A percentile compares a stretch with the other conserved stretches of the same genome.
Conservation (phyloP, 2,113 vertebrate genomes). For the Excalfactoria chinensis region DNA sequence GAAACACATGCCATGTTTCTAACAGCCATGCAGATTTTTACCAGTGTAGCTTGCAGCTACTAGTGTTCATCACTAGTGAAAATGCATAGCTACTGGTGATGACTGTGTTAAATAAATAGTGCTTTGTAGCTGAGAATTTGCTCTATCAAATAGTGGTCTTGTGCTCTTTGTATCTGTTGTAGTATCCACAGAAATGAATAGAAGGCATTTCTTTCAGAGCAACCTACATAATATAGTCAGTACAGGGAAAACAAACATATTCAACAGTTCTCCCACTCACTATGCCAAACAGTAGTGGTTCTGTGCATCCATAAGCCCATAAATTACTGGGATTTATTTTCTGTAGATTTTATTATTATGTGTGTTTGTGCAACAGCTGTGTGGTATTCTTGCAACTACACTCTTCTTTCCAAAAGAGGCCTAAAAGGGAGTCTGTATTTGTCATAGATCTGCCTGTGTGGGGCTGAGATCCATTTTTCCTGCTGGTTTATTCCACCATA, state of each 20-base stretch:
- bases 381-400: background rate
- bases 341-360: background rate
- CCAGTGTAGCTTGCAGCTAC: no score
- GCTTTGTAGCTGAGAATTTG: no score
- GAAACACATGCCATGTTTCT: no score
- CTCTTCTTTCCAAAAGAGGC: background rate
- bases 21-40: no score
- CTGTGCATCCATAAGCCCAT: background rate
- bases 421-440: background rate
- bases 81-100: no score
- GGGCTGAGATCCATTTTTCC: conserved; percentile 25
- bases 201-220: no score
- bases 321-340: background rate
- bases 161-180: no score
- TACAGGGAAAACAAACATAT: background rate
- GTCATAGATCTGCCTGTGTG: background rate
- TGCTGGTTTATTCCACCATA: conserved; percentile 12
- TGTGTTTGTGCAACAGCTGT: background rate
- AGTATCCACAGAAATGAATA: no score
- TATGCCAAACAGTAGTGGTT: background rate
- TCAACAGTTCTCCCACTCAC: background rate
- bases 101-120: no score
- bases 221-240: background rate
- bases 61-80: no score
- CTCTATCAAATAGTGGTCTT: no score